Conservation (phyloP, 2,888 invertebrate species). For the Marasmarcha lunaedactyla region DNA sequence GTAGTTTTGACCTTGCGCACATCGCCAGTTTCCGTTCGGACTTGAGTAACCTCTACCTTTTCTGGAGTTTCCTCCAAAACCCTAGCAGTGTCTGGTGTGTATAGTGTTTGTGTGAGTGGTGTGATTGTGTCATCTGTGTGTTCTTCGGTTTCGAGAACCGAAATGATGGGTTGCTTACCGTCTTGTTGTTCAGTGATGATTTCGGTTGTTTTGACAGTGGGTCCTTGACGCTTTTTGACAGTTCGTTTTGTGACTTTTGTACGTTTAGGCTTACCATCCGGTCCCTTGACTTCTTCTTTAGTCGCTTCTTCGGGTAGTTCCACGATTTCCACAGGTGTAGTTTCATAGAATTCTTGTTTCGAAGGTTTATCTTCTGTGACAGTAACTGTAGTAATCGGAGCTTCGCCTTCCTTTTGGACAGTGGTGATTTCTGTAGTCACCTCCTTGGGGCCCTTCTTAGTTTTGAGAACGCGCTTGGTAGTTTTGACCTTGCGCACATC, state of each 20-base stretch:
- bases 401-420: constrained; percentile 36
- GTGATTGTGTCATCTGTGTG: constrained; percentile 20
- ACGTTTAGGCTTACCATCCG: constrained; percentile 27
- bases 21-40: constrained; percentile 14
- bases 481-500: constrained; percentile 33
- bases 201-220: constrained; percentile 25
- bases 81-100: constrained; percentile 19
- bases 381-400: constrained; percentile 27
- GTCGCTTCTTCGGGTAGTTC: constrained; percentile 35
- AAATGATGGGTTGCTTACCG: constrained; percentile 30
- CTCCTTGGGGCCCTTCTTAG: constrained; percentile 41
- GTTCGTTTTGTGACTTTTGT: constrained; percentile 33
- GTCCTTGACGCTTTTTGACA: constrained; percentile 42
- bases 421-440: constrained; percentile 52
- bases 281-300: constrained; percentile 22
- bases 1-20: constrained; percentile 13
- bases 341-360: constrained; percentile 23
- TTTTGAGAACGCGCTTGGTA: constrained; percentile 52
- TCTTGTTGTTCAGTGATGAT: constrained; percentile 19
- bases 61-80: constrained; percentile 26
- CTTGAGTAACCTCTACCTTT: constrained; percentile 13
- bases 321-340: constrained; percentile 15
- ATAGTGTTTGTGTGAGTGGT: constrained; percentile 13
- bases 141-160: constrained; percentile 34
- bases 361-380: constrained; percentile 32